Evolutionary conservation across 2,888 invertebrate species (phyloP).

Genomic region (Cataglyphis rosenhaueri): DNA sequence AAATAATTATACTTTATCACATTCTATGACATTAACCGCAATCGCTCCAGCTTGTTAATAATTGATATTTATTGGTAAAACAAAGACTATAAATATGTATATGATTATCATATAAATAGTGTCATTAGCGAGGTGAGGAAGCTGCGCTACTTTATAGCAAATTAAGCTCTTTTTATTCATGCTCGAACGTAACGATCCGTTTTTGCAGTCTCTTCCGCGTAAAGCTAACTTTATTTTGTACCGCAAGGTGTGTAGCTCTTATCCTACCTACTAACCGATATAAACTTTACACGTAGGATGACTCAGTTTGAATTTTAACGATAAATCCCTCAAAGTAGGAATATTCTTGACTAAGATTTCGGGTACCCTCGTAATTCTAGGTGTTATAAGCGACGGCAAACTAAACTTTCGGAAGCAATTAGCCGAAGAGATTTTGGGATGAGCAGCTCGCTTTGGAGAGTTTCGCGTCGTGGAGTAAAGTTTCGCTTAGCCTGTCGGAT

Average conservation of each 20-base stretch:
- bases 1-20: neutral
- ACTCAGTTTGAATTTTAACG: conserved; percentile 9
- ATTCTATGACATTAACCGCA: neutral
- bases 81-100: neutral
- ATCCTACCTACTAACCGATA: conserved; percentile 5
- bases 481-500: conserved; percentile 20
- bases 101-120: conserved; percentile 17
- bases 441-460: conserved; percentile 7
- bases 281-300: neutral
- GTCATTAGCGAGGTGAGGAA: conserved; percentile 10
- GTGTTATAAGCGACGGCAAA: neutral
- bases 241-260: neutral
- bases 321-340: neutral
- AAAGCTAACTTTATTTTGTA: neutral
- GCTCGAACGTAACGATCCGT: neutral
- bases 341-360: neutral
- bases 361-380: neutral
- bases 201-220: neutral
- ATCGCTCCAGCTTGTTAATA: neutral
- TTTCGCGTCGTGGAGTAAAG: conserved; percentile 9
- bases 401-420: conserved; percentile 1
- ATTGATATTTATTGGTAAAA: neutral
- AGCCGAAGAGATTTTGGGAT: conserved; percentile 2
- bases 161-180: conserved; percentile 23
- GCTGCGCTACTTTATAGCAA: conserved; percentile 1